Base-by-base conservation (phyloP, 64 coral and sea anemone species). In the Montipora efflorescens region DNA sequence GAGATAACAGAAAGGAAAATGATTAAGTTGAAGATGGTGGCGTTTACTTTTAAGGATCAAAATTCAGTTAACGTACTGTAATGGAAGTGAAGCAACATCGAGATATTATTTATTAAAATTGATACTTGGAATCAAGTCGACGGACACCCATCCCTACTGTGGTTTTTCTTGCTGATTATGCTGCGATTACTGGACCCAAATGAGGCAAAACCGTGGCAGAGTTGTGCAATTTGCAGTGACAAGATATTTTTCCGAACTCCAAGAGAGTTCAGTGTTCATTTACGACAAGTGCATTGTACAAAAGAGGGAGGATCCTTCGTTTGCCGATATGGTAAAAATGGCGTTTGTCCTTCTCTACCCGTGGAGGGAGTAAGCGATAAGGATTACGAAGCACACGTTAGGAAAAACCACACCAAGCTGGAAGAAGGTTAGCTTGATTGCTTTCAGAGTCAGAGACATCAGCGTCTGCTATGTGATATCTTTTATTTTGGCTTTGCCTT, bases 241-340 rank as follows among this genome's bases (percentile, higher is more conserved):
- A 99, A 99, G 90, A 92, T 51, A 75, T 82, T 96, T 59, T 99
- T 99, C 77, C 80, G 92, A 46, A 94, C 79, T 28, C 98, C 98
- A 67, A 91, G 77, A 48, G 95, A 99, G 59, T 99, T 99, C 81
- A 96, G 80, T 23, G 73, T 49, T 78, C 98, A 99, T 95, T 71
- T 99, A 46, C 84, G 98, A 43, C 92, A 96, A 16, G 77, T 85
- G 66, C 98, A 99, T 69, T 99, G 98, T 64, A 94, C 98, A 1
- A 96, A 92, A 68, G 98, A 99, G 58, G 98, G 98, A 12, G 98
- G 98, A 2, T 99, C 98, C 0, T 99, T 99, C 82, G 95, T 99
- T 61, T 99, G 98, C 87, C 92, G 89, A 62, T 99, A 99, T 87
- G 98, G 98, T 59, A 78, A 90, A 74, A 99, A 99, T 90, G 95